Percentiles rank a stretch among this genome's conserved stretches.
Evolutionary conservation across 2,113 vertebrate genomes (phyloP).

Genomic region (Fulmarus glacialis): DNA sequence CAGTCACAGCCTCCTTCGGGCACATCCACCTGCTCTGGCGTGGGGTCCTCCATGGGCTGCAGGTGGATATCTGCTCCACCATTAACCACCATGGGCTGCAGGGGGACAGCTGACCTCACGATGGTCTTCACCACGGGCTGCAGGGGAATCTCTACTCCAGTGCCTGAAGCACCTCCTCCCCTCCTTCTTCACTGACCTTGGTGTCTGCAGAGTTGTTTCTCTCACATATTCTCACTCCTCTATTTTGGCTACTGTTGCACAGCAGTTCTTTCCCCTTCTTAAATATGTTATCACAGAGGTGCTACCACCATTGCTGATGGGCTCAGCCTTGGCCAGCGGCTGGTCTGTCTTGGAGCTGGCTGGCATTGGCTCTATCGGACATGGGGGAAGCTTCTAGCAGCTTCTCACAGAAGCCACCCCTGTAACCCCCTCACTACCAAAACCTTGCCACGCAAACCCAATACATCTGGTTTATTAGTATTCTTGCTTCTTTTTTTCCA

Average conservation of each 20-base stretch:
- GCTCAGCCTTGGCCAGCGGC: background rate
- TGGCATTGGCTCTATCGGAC: accelerated
- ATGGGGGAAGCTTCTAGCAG: background rate
- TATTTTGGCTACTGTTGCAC: background rate
- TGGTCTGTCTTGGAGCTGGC: background rate
- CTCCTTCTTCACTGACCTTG: background rate
- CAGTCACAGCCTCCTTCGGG: background rate
- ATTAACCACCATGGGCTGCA: background rate
- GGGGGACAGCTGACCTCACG: background rate
- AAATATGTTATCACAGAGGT: background rate
- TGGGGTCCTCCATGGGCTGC: too few species aligned
- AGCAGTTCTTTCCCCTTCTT: background rate
- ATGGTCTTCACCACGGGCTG: background rate
- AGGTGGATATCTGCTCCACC: background rate
- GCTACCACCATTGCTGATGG: background rate
- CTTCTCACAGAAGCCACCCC: background rate
- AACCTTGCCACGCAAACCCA: background rate
- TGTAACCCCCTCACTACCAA: accelerated
- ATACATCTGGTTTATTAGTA: background rate
- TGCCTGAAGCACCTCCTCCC: background rate
- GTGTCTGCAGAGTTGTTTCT: background rate
- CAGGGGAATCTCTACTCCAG: background rate
- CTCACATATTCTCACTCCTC: background rate
- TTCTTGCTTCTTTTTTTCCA: background rate
- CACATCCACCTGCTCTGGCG: background rate